Evolutionary conservation across 2,113 vertebrate species (phyloP), one percentile per base, ranked within the genome.

Genomic region (Erythrocercus mccallii): DNA sequence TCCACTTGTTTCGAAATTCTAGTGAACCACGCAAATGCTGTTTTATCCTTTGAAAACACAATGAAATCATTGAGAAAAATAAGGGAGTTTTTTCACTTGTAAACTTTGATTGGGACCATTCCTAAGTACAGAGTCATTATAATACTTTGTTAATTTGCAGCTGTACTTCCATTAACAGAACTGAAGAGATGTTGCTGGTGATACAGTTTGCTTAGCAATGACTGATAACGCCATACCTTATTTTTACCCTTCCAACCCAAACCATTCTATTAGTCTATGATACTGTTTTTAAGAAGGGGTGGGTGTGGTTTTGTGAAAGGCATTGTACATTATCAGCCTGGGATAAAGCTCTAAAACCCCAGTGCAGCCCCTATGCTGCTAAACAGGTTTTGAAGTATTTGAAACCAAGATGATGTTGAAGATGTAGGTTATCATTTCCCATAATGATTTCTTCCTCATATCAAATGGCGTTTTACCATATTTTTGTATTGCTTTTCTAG

Each of bases 51-150:
- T 72, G 30, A 86, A 90, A 80, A 76, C 2, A 0, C 12, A 53
- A 5, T 48, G 0, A 84, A 66, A 71, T 79, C 1, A 17, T 25
- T 71, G 38, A 76, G 42, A 54, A 68, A 48, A 83, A 28, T 5
- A 31, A 30, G 3, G 1, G 0, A 0, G 22, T 12, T 60, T 79
- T 83, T 68, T 30, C 51, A 8, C 37, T 60, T 44, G 7, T 64
- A 48, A 57, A 38, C 45, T 83, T 5, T 50, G 47, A 85, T 44
- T 37, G 31, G 23, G 11, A 31, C 50, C 12, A 12, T 65, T 94
- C 35, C 16, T 58, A 53, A 88, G 23, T n/a, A 30, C 12, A 44
- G 10, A 27, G 24, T 68, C 54, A n/a, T 86, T 38, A 9, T 73
- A 47, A n/a, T 40, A 83, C 15, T 45, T 64, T 86, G 28, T 64